Evolutionary conservation across 2,888 invertebrate species (phyloP), one percentile per base, ranked within the genome.

Genomic region (Apeira syringaria): DNA sequence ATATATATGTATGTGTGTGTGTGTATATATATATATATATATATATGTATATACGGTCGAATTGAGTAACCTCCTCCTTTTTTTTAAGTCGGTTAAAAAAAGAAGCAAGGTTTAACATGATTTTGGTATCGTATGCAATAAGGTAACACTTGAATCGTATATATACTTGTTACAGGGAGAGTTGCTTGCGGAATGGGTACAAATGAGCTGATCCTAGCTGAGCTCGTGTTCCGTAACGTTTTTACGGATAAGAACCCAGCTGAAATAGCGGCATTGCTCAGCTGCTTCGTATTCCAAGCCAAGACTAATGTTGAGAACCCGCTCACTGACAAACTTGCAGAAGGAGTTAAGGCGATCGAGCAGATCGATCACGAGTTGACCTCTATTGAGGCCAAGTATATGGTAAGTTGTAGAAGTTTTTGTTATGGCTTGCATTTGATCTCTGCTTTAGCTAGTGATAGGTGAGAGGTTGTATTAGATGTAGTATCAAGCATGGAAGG

Each of bases 261-360:
- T 0, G 98, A 99, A 84, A 98, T 99, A 29, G 99, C 98, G 0
- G 98, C 99, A 0, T 77, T 99, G 25, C 87, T 99, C 25, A 99
- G 99, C 0, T 94, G 96, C 35, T 92, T 99, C 55, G 98, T 99
- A 25, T 99, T 97, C 82, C 97, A 98, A 85, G 95, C 95, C 37
- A 95, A 95, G 69, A 93, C 92, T 0, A 91, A 93, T 44, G 83
- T 90, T 1, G 90, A 91, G 26, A 93, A 92, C 7, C 79, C 80
- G 5, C 75, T 94, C 1, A 91, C 92, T 0, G 91, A 91, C 12
- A 91, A 91, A 36, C 76, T 96, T 24, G 82, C 91, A 46, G 80
- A 80, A 3, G 94, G 94, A n/a, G 94, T 95, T 3, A 86, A 92
- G 47, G 91, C 92, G 10, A 94, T 98, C 25, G 90, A 93, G 61